Evolutionary conservation across 2,113 vertebrate genomes (phyloP).

Genomic region (Clarias magur): DNA sequence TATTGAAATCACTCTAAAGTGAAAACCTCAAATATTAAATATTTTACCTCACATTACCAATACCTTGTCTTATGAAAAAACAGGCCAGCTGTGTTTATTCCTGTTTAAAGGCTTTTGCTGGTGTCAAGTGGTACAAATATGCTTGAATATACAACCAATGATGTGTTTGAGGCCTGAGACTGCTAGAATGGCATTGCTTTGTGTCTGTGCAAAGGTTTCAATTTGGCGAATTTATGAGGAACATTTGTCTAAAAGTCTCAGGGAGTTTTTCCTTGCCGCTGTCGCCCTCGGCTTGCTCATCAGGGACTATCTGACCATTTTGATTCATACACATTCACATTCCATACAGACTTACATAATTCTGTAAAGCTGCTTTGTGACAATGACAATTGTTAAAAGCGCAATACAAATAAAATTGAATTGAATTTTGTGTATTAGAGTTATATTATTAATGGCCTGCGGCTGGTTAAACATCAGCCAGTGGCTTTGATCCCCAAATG

Average conservation of each 20-base stretch:
- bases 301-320: too few species aligned
- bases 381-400: too few species aligned
- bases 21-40: constrained; percentile 6
- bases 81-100: constrained; percentile 39
- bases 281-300: too few species aligned
- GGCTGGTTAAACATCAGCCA: constrained; percentile 25
- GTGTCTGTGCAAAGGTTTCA: neutral
- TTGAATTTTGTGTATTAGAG: neutral
- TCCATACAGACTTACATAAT: too few species aligned
- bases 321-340: too few species aligned
- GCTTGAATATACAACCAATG: constrained; percentile 42
- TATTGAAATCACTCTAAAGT: neutral
- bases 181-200: neutral
- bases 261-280: too few species aligned
- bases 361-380: too few species aligned
- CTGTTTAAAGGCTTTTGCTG: constrained; percentile 29
- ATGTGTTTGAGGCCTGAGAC: constrained; percentile 19
- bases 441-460: neutral
- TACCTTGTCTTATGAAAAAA: neutral
- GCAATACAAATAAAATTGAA: too few species aligned
- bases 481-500: neutral
- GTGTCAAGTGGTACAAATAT: constrained; percentile 50
- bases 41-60: neutral
- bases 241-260: neutral
- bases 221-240: neutral